A percentile compares a stretch with the other conserved stretches of the same genome.
These are phyloP conservation scores for Delphinapterus leucas DNA, from an alignment of 2,113 vertebrate genomes.

Conservation along the genomic window DNA sequence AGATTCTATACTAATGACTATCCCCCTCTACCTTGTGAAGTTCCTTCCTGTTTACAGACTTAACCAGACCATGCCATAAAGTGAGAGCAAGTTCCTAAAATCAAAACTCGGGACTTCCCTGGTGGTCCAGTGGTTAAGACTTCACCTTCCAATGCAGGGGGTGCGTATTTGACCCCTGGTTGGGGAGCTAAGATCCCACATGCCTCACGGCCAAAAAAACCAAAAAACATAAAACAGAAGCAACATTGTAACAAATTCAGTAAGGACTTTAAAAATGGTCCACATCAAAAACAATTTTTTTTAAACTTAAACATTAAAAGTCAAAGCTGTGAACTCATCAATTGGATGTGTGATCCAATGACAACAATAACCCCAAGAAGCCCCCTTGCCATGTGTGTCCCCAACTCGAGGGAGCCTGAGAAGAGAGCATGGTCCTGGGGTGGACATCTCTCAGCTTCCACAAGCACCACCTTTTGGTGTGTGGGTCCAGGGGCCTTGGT, in stretches of 20 bases:
- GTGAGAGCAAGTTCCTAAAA: neutral
- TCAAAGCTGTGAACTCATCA: neutral
- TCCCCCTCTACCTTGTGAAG: neutral
- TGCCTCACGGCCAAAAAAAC: too few relatives aligned
- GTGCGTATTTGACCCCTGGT: too few relatives aligned
- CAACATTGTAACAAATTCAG: too few relatives aligned
- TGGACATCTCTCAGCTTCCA: fast-evolving
- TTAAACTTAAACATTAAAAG: too few relatives aligned
- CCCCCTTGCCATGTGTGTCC: fast-evolving
- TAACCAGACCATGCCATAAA: neutral
- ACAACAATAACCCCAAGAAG: too few relatives aligned
- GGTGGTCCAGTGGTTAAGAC: too few relatives aligned
- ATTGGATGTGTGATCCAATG: neutral
- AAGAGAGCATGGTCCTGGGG: fast-evolving
- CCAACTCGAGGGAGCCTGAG: neutral
- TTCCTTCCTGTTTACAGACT: neutral
- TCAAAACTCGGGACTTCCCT: neutral
- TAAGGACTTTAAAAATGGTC: too few relatives aligned
- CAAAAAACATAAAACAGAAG: too few relatives aligned
- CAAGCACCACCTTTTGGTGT: fast-evolving
- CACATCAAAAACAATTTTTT: too few relatives aligned
- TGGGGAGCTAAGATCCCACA: too few relatives aligned
- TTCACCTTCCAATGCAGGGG: too few relatives aligned
- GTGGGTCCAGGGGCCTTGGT: fast-evolving
- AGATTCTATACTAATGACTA: neutral